These are phyloP conservation scores for Scotopteryx bipunctaria DNA, from an alignment of 2,888 invertebrate genomes.

Conservation along the genomic window DNA sequence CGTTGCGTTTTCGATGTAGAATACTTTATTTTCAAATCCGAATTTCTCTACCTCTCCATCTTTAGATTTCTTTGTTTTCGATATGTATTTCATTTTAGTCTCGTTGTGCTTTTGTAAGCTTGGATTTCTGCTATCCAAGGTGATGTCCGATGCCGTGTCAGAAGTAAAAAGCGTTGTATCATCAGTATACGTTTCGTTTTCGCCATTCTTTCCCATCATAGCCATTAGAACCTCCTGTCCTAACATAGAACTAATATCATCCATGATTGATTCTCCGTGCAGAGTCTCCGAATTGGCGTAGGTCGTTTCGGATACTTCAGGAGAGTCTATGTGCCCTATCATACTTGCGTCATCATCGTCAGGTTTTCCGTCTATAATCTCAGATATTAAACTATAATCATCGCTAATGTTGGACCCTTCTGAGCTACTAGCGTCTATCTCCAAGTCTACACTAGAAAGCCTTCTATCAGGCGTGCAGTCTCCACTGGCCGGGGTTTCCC, in stretches of 20 bases:
- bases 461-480: conserved; percentile 72
- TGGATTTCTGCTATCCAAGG: conserved; percentile 78
- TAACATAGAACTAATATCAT: conserved; percentile 90
- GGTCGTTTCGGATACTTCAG: conserved; percentile 90
- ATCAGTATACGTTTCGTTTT: conserved; percentile 87
- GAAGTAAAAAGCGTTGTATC: conserved; percentile 87
- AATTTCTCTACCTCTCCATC: conserved; percentile 82
- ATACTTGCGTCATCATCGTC: conserved; percentile 77
- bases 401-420: conserved; percentile 87
- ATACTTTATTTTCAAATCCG: conserved; percentile 89
- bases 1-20: conserved; percentile 80
- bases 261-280: conserved; percentile 90
- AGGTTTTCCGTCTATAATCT: conserved; percentile 84
- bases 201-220: conserved; percentile 85
- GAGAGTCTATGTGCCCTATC: conserved; percentile 92
- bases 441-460: conserved; percentile 71
- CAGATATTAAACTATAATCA: conserved; percentile 88
- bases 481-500: conserved; percentile 65
- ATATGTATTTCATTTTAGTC: conserved; percentile 82
- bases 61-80: conserved; percentile 74
- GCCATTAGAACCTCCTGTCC: conserved; percentile 87
- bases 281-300: conserved; percentile 87
- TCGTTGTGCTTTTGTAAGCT: conserved; percentile 84
- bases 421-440: conserved; percentile 82
- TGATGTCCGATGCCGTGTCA: conserved; percentile 79